Evolutionary conservation across 1,140 invertebrate species (phyloP).

Genomic region (Neodiprion fabricii): DNA sequence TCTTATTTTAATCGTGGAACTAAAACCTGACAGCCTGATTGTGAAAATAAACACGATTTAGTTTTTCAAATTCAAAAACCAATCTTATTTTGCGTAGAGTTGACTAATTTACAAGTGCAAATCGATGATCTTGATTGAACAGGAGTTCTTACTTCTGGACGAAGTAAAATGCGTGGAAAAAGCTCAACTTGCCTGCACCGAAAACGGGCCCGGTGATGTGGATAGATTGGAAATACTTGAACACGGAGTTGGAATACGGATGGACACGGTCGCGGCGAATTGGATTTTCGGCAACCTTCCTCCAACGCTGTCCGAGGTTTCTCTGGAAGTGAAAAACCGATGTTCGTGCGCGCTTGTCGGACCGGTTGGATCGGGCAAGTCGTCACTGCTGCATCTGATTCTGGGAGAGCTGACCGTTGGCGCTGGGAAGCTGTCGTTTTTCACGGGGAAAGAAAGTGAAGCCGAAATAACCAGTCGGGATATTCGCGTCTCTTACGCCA

Average conservation of each 20-base stretch:
- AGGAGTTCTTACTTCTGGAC: constrained; percentile 70
- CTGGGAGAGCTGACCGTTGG: constrained; percentile 73
- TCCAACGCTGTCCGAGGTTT: constrained; percentile 66
- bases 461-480: too few species aligned
- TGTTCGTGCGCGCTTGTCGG: constrained; percentile 79
- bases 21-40: too few species aligned
- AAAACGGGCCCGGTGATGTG: too few species aligned
- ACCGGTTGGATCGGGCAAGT: constrained; percentile 48
- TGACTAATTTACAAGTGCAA: too few species aligned
- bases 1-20: too few species aligned
- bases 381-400: constrained; percentile 74
- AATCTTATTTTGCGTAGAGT: too few species aligned
- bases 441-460: constrained; percentile 9
- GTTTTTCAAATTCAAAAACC: too few species aligned
- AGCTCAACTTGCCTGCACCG: too few species aligned
- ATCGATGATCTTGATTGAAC: constrained; percentile 14
- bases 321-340: constrained; percentile 68
- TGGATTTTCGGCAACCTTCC: constrained; percentile 51
- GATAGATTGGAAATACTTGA: too few species aligned
- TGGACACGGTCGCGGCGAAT: constrained; percentile 49
- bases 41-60: too few species aligned
- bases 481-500: neutral
- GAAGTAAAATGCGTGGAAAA: constrained; percentile 48
- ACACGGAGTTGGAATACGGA: constrained; percentile 9
- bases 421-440: constrained; percentile 67